Evolutionary conservation across 2,888 invertebrate species (phyloP).

Genomic region (Eudemis profundana): DNA sequence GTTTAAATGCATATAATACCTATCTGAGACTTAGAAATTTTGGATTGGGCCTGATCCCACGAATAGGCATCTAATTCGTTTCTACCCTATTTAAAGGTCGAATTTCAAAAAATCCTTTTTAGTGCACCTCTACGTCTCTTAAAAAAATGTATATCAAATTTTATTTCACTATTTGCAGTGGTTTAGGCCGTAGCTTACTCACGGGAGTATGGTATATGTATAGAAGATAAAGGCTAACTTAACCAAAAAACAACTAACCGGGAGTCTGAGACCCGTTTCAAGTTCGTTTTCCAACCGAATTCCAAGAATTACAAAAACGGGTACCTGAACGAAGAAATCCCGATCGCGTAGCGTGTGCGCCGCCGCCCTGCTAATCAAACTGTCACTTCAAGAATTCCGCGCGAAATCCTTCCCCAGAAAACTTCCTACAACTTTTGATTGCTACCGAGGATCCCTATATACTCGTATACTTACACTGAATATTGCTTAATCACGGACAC

Average conservation of each 20-base stretch:
- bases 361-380: conserved; percentile 84
- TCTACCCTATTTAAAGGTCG: too few relatives aligned
- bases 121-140: too few relatives aligned
- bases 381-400: conserved; percentile 85
- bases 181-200: too few relatives aligned
- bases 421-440: conserved; percentile 83
- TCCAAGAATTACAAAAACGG: conserved; percentile 76
- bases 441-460: conserved; percentile 73
- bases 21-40: too few relatives aligned
- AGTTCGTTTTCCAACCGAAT: conserved; percentile 69
- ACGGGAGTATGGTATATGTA: too few relatives aligned
- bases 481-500: conserved; percentile 77
- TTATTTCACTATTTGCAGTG: too few relatives aligned
- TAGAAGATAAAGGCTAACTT: neutral
- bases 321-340: conserved; percentile 42
- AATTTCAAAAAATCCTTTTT: too few relatives aligned
- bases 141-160: too few relatives aligned
- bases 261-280: neutral
- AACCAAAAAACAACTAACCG: neutral
- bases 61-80: too few relatives aligned
- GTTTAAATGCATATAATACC: too few relatives aligned
- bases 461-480: conserved; percentile 76
- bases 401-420: conserved; percentile 81
- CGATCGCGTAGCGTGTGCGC: conserved; percentile 73
- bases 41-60: too few relatives aligned